phyloP scores from a whole-genome alignment of 2,888 invertebrate species.

The Chalcosyrphus nemorum region DNA sequence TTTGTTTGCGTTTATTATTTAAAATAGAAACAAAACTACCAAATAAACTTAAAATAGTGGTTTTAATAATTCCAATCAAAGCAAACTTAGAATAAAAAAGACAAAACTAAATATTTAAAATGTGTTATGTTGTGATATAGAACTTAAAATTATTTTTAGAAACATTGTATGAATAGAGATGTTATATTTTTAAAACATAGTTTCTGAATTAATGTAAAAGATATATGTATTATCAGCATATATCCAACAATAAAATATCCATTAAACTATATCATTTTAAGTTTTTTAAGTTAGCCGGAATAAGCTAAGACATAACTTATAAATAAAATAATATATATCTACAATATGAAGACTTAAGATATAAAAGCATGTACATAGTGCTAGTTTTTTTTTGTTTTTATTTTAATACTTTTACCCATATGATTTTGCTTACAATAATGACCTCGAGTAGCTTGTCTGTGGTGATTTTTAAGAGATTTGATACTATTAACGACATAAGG shows the following conservation, averaged over 20 bases:
- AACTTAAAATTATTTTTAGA: constrained; percentile 59
- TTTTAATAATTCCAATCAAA: constrained; percentile 15
- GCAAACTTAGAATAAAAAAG: background rate
- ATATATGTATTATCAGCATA: constrained; percentile 18
- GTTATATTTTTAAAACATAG: constrained; percentile 55
- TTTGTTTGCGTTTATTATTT: constrained; percentile 19
- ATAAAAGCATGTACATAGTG: too few species aligned
- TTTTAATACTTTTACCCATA: too few species aligned
- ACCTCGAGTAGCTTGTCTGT: too few species aligned
- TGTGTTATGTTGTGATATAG: constrained; percentile 67
- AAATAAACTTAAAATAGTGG: constrained; percentile 6
- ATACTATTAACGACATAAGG: too few species aligned
- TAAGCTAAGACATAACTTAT: background rate
- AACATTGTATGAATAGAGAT: constrained; percentile 38
- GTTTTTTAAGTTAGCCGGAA: background rate
- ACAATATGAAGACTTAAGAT: background rate
- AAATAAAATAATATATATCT: background rate
- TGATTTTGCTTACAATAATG: background rate
- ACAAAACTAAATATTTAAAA: constrained; percentile 50
- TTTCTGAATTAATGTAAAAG: constrained; percentile 19
- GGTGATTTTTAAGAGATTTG: too few species aligned
- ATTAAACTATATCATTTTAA: constrained; percentile 12
- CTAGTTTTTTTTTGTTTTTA: too few species aligned
- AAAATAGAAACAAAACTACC: constrained; percentile 1
- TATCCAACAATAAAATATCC: constrained; percentile 1